Percentiles rank a stretch among this genome's conserved stretches.
Conservation (phyloP, 37 sponge, comb jelly and placozoan species). For the Crambe crambe region DNA sequence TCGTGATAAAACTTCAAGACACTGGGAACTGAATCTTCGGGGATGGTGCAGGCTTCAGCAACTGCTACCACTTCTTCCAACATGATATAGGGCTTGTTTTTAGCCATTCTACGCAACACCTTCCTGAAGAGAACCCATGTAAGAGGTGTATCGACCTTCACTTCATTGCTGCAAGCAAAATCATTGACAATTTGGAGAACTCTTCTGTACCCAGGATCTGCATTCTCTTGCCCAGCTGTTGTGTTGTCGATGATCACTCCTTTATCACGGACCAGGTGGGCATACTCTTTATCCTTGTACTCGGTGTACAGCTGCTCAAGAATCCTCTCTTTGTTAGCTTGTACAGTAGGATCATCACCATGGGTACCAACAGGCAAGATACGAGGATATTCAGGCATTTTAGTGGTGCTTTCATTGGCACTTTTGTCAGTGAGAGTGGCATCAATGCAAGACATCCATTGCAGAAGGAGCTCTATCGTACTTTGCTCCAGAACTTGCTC, state of each 20-base stretch:
- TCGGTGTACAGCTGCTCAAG: background rate
- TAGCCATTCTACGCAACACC: slow-evolving; percentile 22
- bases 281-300: slow-evolving; percentile 29
- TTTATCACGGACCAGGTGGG: background rate
- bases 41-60: slow-evolving; percentile 20
- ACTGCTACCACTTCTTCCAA: slow-evolving; percentile 9
- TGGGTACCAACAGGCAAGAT: slow-evolving; percentile 46
- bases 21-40: slow-evolving; percentile 16
- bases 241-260: slow-evolving; percentile 54
- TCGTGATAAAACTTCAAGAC: slow-evolving; percentile 67
- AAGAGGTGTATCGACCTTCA: slow-evolving; percentile 33
- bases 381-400: background rate
- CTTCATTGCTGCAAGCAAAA: slow-evolving; percentile 18
- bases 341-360: slow-evolving; percentile 22
- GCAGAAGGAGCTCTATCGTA: slow-evolving; percentile 13
- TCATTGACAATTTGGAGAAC: slow-evolving; percentile 4
- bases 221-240: slow-evolving; percentile 42
- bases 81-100: slow-evolving; percentile 10
- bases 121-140: slow-evolving; percentile 58
- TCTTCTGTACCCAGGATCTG: slow-evolving; percentile 27
- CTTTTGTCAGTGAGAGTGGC: background rate
- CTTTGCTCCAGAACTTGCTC: background rate
- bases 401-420: background rate
- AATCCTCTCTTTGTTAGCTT: background rate
- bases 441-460: slow-evolving; percentile 56